A percentile compares a stretch with the other conserved stretches of the same genome.
Evolutionary conservation across 2,888 invertebrate genomes (phyloP).

Genomic region (Eupithecia exiguata): DNA sequence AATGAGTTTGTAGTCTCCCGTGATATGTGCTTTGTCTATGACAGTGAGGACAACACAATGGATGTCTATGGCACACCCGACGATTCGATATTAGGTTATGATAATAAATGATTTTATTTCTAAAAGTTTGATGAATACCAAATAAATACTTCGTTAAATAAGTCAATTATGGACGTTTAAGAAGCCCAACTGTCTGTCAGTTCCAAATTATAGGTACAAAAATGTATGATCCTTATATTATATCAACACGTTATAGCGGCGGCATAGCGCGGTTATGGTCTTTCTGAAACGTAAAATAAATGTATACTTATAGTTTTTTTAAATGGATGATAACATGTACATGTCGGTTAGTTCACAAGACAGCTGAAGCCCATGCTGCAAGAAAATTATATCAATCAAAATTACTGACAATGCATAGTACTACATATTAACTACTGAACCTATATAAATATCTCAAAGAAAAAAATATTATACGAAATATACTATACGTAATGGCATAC

Average conservation of each 20-base stretch:
- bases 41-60: slow-evolving; percentile 75
- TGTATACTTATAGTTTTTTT: slow-evolving; percentile 26
- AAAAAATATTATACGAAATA: neutral
- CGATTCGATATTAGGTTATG: slow-evolving; percentile 45
- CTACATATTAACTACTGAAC: neutral
- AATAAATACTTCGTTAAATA: slow-evolving; percentile 14
- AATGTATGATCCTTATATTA: neutral
- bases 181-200: slow-evolving; percentile 25
- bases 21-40: slow-evolving; percentile 63
- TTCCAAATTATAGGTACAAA: neutral
- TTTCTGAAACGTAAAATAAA: slow-evolving; percentile 34
- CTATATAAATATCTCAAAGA: slow-evolving; percentile 1
- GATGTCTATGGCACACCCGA: slow-evolving; percentile 59
- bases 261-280: slow-evolving; percentile 39
- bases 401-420: slow-evolving; percentile 20
- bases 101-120: slow-evolving; percentile 23
- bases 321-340: slow-evolving; percentile 39
- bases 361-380: slow-evolving; percentile 69
- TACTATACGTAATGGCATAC: slow-evolving; percentile 3
- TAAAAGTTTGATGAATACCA: slow-evolving; percentile 27
- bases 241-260: slow-evolving; percentile 35
- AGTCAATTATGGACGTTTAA: slow-evolving; percentile 13
- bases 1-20: slow-evolving; percentile 57
- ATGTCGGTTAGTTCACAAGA: slow-evolving; percentile 52
- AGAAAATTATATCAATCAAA: slow-evolving; percentile 46